These are phyloP conservation scores for Danio jaintianensis DNA, from an alignment of 2,797 vertebrate genomes.

Conservation along the genomic window DNA sequence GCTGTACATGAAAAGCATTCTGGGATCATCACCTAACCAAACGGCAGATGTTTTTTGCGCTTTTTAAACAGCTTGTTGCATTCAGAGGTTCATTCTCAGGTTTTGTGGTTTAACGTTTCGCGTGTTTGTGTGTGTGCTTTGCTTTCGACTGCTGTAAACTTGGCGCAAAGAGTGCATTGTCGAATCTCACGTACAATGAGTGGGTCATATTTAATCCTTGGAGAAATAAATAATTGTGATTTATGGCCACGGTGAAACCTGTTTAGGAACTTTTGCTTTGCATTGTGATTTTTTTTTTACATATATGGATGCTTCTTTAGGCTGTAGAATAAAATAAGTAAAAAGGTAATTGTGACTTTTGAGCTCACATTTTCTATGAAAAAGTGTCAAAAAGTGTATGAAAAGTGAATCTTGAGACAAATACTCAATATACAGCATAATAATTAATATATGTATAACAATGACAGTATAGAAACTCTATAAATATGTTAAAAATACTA, in stretches of 20 bases:
- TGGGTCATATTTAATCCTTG: not conserved
- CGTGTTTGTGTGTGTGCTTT: not conserved
- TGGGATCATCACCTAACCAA: slow-evolving; percentile 11
- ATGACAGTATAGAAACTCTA: too few species aligned
- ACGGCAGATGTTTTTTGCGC: slow-evolving; percentile 4
- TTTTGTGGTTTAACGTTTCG: not conserved
- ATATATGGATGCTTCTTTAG: too few species aligned
- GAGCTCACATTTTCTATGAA: too few species aligned
- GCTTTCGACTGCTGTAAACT: not conserved
- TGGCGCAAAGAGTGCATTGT: not conserved
- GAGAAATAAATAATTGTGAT: not conserved
- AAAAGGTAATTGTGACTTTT: too few species aligned
- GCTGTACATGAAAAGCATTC: slow-evolving; percentile 4
- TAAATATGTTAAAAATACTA: too few species aligned
- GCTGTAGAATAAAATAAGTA: too few species aligned
- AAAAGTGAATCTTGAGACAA: too few species aligned
- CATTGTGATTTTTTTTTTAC: not conserved
- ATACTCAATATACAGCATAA: too few species aligned
- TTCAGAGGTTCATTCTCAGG: not conserved
- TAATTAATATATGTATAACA: too few species aligned
- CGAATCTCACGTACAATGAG: not conserved
- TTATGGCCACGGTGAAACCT: not conserved
- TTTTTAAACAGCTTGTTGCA: not conserved
- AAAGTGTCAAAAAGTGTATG: too few species aligned
- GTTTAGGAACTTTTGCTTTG: not conserved